Conservation (phyloP, 1,140 invertebrate species). For the Odontomachus brunneus region DNA sequence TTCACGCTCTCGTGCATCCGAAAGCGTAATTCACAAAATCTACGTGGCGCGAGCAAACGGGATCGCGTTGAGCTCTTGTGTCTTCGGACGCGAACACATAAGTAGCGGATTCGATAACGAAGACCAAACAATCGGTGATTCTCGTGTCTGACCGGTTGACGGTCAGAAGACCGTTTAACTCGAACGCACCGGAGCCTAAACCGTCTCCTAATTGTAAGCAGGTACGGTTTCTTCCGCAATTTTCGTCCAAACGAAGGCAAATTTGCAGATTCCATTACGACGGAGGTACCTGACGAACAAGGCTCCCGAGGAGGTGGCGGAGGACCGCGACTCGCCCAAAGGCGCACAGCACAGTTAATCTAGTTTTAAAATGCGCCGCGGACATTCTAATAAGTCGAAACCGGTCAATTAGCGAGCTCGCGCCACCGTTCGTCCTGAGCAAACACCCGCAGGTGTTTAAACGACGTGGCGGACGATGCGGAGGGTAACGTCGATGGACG, state of each 20-base stretch:
- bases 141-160: background rate
- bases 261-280: slow-evolving; percentile 74
- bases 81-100: background rate
- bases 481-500: slow-evolving; percentile 59
- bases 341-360: slow-evolving; percentile 64
- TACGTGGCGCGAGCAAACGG: background rate
- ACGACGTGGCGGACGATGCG: slow-evolving; percentile 67
- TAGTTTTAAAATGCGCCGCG: slow-evolving; percentile 78
- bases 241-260: slow-evolving; percentile 64
- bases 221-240: slow-evolving; percentile 10
- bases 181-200: background rate
- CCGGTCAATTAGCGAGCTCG: slow-evolving; percentile 80
- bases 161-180: slow-evolving; percentile 9
- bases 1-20: background rate
- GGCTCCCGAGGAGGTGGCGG: slow-evolving; percentile 22
- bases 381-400: slow-evolving; percentile 82
- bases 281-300: slow-evolving; percentile 7
- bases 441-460: slow-evolving; percentile 83
- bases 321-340: slow-evolving; percentile 39
- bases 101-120: background rate
- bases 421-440: slow-evolving; percentile 76
- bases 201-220: slow-evolving; percentile 8
- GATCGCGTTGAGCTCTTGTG: background rate
- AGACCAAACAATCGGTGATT: background rate
- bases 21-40: background rate